These are phyloP conservation scores for Griposia aprilina DNA, from an alignment of 2,888 invertebrate species.

Conservation along the genomic window DNA sequence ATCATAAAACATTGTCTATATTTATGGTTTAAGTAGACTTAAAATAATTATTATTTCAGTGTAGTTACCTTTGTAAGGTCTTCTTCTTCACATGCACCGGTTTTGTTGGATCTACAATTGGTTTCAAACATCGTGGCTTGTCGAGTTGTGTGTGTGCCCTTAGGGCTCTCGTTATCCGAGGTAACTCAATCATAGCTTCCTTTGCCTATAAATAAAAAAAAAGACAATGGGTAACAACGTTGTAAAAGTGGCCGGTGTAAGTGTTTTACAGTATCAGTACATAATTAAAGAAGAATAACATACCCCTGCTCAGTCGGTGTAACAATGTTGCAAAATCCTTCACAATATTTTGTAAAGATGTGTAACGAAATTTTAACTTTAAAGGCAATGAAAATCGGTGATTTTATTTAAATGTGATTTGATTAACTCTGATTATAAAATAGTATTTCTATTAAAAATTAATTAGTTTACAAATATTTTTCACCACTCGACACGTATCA, in stretches of 20 bases:
- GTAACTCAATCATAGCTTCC: slow-evolving; percentile 85
- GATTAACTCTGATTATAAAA: not conserved
- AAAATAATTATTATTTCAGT: not conserved
- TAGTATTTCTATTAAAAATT: slow-evolving; percentile 7
- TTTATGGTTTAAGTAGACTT: not conserved
- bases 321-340: slow-evolving; percentile 61
- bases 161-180: slow-evolving; percentile 92
- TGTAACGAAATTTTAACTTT: slow-evolving; percentile 8
- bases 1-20: not conserved
- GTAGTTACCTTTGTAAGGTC: slow-evolving; percentile 78
- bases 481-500: slow-evolving; percentile 51
- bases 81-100: slow-evolving; percentile 67
- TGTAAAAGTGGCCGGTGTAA: not conserved
- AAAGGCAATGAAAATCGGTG: not conserved
- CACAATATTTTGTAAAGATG: slow-evolving; percentile 25
- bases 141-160: slow-evolving; percentile 91
- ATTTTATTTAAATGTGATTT: slow-evolving; percentile 18
- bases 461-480: slow-evolving; percentile 41
- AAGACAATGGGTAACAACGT: not conserved
- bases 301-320: slow-evolving; percentile 32
- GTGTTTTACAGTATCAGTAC: not conserved
- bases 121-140: slow-evolving; percentile 85
- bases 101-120: slow-evolving; percentile 71
- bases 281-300: slow-evolving; percentile 4
- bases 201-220: slow-evolving; percentile 15